Conservation (phyloP, 1,140 invertebrate species). For the Pogonomyrmex californicus region DNA sequence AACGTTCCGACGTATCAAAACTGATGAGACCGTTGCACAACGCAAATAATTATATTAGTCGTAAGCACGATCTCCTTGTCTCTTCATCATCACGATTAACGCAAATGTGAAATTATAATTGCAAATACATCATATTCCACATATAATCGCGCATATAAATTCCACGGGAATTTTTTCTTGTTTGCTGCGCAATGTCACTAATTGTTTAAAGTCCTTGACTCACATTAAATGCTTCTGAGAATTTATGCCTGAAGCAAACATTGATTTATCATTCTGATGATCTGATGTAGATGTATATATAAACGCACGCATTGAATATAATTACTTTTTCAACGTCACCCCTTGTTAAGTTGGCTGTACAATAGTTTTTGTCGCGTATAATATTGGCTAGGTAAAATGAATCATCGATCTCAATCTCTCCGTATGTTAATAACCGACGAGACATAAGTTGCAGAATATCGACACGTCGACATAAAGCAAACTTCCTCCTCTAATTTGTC, state of each 20-base stretch:
- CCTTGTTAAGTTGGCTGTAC: not conserved
- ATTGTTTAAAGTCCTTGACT: constrained; percentile 52
- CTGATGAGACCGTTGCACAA: constrained; percentile 63
- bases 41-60: constrained; percentile 59
- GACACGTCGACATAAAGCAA: not conserved
- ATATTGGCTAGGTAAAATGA: not conserved
- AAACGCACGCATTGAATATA: not conserved
- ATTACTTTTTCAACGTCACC: constrained; percentile 26
- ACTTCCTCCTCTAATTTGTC: constrained; percentile 1
- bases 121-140: constrained; percentile 21
- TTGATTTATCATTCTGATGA: constrained; percentile 39
- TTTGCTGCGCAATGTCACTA: constrained; percentile 13
- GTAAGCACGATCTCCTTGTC: constrained; percentile 62
- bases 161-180: constrained; percentile 31
- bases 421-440: not conserved
- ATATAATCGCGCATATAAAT: constrained; percentile 7
- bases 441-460: not conserved
- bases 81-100: constrained; percentile 56
- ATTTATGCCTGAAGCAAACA: constrained; percentile 23
- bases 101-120: constrained; percentile 35
- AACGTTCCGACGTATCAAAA: constrained; percentile 62
- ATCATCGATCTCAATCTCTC: not conserved
- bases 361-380: constrained; percentile 8
- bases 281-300: constrained; percentile 10
- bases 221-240: constrained; percentile 50